Percentiles rank a stretch among this genome's conserved stretches.
Conservation (phyloP, 2,113 vertebrate genomes). For the Ariopsis seemanni region DNA sequence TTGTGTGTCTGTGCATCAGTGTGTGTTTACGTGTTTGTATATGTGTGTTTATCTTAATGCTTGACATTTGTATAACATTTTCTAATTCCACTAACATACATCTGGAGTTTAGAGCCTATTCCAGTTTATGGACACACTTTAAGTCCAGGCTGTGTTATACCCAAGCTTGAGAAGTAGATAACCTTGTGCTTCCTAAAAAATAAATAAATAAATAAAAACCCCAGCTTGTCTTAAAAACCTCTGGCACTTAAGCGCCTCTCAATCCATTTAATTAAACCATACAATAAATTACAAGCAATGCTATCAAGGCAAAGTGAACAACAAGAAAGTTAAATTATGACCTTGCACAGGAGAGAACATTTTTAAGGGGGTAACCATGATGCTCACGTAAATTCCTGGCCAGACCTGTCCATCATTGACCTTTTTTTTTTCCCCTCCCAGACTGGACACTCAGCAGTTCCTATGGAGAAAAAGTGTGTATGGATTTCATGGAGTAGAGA, state of each 20-base stretch:
- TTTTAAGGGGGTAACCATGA: conserved; percentile 52
- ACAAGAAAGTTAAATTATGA: conserved; percentile 68
- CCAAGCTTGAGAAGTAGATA: conserved; percentile 64
- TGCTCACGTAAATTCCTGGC: conserved; percentile 60
- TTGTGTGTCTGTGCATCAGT: neutral
- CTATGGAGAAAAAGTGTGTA: conserved; percentile 41
- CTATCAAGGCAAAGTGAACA: conserved; percentile 62
- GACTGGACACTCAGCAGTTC: conserved; percentile 35
- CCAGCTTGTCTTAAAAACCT: conserved; percentile 62
- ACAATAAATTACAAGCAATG: conserved; percentile 71
- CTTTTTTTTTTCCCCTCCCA: neutral
- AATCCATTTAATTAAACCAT: conserved; percentile 77
- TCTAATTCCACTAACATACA: conserved; percentile 51
- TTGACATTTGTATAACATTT: conserved; percentile 62
- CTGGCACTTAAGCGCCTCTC: conserved; percentile 63
- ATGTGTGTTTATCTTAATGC: conserved; percentile 40
- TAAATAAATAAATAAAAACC: neutral
- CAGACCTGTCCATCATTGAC: conserved; percentile 61
- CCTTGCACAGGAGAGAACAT: conserved; percentile 56
- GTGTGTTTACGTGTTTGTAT: neutral
- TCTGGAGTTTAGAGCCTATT: conserved; percentile 60
- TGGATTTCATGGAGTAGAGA: conserved; percentile 48
- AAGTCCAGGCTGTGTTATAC: conserved; percentile 45
- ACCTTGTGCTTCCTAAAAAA: conserved; percentile 52
- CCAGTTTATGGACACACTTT: conserved; percentile 59